phyloP scores from a whole-genome alignment of 2,888 invertebrate species.

The Neoascia interrupta region DNA sequence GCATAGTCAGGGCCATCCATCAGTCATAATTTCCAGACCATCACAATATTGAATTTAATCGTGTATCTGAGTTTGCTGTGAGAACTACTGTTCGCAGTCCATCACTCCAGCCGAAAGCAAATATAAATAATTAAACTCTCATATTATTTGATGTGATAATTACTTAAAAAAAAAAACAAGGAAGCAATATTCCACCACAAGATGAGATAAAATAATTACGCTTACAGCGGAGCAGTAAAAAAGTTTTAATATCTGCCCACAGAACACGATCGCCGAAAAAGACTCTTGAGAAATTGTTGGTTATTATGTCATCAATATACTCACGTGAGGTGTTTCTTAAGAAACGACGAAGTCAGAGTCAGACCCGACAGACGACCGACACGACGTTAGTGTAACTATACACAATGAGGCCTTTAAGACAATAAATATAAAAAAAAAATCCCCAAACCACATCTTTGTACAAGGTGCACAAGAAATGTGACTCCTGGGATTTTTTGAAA shows the following conservation, averaged over 20 bases:
- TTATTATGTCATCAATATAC: constrained; percentile 32
- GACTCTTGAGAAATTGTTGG: constrained; percentile 13
- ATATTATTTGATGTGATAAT: constrained; percentile 25
- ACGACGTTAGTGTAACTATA: background rate
- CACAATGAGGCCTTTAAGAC: no score
- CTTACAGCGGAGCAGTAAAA: background rate
- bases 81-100: background rate
- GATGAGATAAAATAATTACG: background rate
- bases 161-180: constrained; percentile 6
- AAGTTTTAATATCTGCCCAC: background rate
- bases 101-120: background rate
- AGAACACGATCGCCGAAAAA: constrained; percentile 1
- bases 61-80: constrained; percentile 16
- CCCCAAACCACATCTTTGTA: constrained; percentile 2
- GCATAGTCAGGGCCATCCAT: background rate
- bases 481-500: constrained; percentile 28
- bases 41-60: constrained; percentile 13
- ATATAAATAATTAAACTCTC: constrained; percentile 18
- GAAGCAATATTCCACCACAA: background rate
- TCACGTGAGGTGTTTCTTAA: constrained; percentile 27
- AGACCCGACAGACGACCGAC: background rate
- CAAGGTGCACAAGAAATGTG: constrained; percentile 25
- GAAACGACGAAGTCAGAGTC: constrained; percentile 16
- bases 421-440: no score
- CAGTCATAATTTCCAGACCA: background rate